Evolutionary conservation across 1,140 invertebrate genomes (phyloP).

Genomic region (Drosophila asahinai): DNA sequence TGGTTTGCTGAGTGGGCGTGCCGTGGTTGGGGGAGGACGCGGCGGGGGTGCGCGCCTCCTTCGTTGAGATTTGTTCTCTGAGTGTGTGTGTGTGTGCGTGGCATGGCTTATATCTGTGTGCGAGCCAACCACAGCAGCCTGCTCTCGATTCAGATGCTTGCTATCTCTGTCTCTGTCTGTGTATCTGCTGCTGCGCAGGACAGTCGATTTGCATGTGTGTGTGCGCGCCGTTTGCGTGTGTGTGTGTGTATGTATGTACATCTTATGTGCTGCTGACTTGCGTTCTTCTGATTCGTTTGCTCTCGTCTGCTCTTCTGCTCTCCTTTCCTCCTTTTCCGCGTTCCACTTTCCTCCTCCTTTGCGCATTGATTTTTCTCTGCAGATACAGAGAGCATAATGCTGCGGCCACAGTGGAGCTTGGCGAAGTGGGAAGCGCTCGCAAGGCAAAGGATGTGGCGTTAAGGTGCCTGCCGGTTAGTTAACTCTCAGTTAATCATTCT

Average conservation of each 20-base stretch:
- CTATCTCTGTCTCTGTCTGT: conserved; percentile 74
- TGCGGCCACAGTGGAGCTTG: conserved; percentile 34
- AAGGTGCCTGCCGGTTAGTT: not conserved
- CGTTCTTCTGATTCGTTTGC: conserved; percentile 82
- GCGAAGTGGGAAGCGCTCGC: not conserved
- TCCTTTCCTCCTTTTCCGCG: conserved; percentile 21
- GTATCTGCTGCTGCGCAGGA: conserved; percentile 78
- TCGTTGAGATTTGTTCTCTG: conserved; percentile 52
- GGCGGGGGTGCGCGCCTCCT: conserved; percentile 24
- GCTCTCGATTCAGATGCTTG: conserved; percentile 63
- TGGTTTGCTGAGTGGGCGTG: conserved; percentile 11
- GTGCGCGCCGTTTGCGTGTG: conserved; percentile 3
- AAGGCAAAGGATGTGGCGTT: too few relatives aligned
- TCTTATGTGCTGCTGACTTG: conserved; percentile 71
- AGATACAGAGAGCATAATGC: conserved; percentile 68
- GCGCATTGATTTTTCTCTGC: conserved; percentile 78
- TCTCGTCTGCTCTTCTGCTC: conserved; percentile 38
- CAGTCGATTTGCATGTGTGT: conserved; percentile 48
- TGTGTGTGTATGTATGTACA: conserved; percentile 43
- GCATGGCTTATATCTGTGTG: conserved; percentile 30
- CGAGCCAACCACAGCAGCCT: conserved; percentile 78
- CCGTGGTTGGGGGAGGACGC: conserved; percentile 6
- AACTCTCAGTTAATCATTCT: not conserved
- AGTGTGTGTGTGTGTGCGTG: conserved; percentile 20
- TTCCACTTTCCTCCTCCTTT: conserved; percentile 29